A percentile compares a stretch with the other conserved stretches of the same genome.
phyloP scores from a whole-genome alignment of 2,797 vertebrate genomes.

The Propithecus perrieri region DNA sequence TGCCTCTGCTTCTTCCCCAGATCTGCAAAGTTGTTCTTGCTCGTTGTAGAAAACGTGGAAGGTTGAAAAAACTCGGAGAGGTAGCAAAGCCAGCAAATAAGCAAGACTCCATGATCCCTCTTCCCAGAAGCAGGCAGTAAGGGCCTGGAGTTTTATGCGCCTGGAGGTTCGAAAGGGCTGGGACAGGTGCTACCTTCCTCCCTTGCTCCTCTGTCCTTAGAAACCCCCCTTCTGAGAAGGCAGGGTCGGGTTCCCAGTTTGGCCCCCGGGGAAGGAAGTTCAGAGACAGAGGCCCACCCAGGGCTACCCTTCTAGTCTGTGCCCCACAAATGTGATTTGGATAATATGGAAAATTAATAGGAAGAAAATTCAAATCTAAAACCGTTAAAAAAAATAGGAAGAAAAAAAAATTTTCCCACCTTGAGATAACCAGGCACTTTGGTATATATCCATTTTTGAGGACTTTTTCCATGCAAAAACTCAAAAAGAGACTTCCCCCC shows the following conservation, averaged over 20 bases:
- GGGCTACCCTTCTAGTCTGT: neutral
- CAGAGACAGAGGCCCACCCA: neutral
- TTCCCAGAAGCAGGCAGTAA: fast-evolving
- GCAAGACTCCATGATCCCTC: neutral
- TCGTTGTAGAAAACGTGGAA: neutral
- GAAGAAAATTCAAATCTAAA: neutral
- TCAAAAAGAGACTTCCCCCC: neutral
- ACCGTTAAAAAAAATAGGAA: no score
- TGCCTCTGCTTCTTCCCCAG: neutral
- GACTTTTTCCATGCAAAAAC: neutral
- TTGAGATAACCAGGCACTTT: neutral
- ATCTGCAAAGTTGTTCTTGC: neutral
- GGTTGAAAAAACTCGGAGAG: neutral
- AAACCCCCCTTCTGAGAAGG: neutral
- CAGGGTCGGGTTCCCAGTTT: neutral
- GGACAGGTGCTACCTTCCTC: fast-evolving
- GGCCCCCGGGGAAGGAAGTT: neutral
- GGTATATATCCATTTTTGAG: neutral
- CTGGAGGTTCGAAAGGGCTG: neutral
- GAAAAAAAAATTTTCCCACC: neutral
- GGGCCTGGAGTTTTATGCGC: neutral
- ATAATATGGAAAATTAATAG: neutral
- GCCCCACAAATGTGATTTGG: neutral
- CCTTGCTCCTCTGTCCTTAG: neutral
- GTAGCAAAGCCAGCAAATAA: neutral